These are phyloP conservation scores for Opisthograptis luteolata DNA, from an alignment of 2,888 invertebrate genomes.

Conservation along the genomic window DNA sequence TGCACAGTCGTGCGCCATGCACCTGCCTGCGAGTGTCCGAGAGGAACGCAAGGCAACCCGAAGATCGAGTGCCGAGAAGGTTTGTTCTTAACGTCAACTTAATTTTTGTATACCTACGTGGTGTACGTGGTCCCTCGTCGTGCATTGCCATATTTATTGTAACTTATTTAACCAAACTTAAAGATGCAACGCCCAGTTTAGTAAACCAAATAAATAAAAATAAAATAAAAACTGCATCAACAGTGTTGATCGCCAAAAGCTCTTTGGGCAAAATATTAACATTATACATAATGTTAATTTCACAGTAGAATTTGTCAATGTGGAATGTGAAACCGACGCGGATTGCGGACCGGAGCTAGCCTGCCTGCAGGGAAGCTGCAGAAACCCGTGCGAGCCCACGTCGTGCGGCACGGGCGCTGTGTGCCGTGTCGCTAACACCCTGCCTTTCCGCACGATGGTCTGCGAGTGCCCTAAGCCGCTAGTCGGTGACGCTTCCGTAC, in stretches of 20 bases:
- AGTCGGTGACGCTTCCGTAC: constrained; percentile 93
- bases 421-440: constrained; percentile 93
- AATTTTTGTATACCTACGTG: no score
- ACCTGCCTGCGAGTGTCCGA: constrained; percentile 91
- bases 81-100: no score
- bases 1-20: constrained; percentile 91
- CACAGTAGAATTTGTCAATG: constrained; percentile 76
- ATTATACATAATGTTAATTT: constrained; percentile 12
- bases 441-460: constrained; percentile 94
- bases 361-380: constrained; percentile 91
- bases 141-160: no score
- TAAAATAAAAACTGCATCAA: no score
- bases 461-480: constrained; percentile 93
- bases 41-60: constrained; percentile 92
- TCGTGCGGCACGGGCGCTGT: constrained; percentile 92
- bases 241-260: no score
- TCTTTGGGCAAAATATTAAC: no score
- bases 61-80: constrained; percentile 86
- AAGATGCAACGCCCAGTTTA: no score
- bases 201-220: no score
- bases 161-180: no score
- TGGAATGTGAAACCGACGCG: constrained; percentile 90
- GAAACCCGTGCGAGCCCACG: constrained; percentile 91
- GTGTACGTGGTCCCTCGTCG: no score
- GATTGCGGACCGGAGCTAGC: constrained; percentile 94